Evolutionary conservation across 2,113 vertebrate species (phyloP).

Genomic region (Prunella fulvescens): DNA sequence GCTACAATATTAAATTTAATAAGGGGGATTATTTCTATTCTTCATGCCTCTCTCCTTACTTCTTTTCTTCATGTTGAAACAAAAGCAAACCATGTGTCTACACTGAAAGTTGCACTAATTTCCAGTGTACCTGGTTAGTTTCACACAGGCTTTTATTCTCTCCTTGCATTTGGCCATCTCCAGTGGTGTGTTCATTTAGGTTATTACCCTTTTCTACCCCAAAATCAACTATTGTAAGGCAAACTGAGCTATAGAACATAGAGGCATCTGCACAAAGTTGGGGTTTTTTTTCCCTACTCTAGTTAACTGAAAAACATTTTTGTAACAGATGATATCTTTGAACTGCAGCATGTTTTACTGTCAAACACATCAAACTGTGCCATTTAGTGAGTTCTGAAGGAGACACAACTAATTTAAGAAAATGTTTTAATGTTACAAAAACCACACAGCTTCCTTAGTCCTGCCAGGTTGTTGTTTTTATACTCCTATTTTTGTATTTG

Average conservation of each 20-base stretch:
- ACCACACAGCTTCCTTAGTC: not conserved
- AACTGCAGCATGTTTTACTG: constrained; percentile 47
- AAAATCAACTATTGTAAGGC: not conserved
- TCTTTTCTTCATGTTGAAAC: not conserved
- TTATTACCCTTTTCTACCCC: not conserved
- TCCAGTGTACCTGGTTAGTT: not conserved
- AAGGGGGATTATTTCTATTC: not conserved
- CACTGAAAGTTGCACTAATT: not conserved
- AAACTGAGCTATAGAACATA: not conserved
- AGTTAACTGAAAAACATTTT: not conserved
- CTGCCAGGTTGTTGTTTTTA: not conserved
- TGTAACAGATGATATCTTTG: constrained; percentile 29
- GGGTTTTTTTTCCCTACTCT: not conserved
- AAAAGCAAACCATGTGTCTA: not conserved
- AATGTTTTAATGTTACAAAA: not conserved
- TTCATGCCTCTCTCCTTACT: not conserved
- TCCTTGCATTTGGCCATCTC: not conserved
- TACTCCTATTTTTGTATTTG: not conserved
- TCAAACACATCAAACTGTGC: constrained; percentile 20
- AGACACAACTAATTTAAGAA: not conserved
- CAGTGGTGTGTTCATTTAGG: not conserved
- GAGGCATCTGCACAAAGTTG: not conserved
- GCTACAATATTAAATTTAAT: not conserved
- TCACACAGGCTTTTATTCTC: not conserved
- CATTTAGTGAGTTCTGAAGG: not conserved